Evolutionary conservation across 2,888 invertebrate species (phyloP), one percentile per base, ranked within the genome.

Genomic region (Erebia epiphron): DNA sequence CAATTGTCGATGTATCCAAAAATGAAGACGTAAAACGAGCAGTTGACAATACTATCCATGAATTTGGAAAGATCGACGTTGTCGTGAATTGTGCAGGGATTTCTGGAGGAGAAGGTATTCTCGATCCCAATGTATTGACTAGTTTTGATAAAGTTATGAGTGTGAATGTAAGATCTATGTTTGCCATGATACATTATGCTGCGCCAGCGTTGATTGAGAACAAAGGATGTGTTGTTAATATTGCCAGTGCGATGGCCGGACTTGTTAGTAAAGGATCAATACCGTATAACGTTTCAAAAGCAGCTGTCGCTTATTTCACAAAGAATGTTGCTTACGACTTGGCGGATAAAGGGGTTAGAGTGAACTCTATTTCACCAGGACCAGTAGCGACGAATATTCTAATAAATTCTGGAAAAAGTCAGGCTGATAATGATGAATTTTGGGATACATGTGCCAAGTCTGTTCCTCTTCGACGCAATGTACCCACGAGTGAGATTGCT

Each of bases 221-320:
- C 14, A 81, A 83, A 70, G 86, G 86, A 58, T 79, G 78, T 26
- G 76, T 86, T 14, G 75, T 86, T 4, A 86, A 83, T 75, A 81
- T 86, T 50, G 80, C 83, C n/a, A 85, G 85, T 73, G 63, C 79
- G 3, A 35, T 70, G 46, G 46, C 72, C 0, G 72, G 74, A 52
- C 43, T 68, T 10, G 14, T 75, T 4, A 61, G 72, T 46, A 56
- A 43, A 65, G 58, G 72, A 1, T 56, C 72, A 57, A 65, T 80
- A 46, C 74, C 79, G 10, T 97, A 97, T 82, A 89, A 91, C 73
- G 95, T 96, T 92, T 95, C 96, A 35, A 97, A 97, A 87, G 92
- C 96, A 43, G 96, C 96, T n/a, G 79, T 97, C 18, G 96, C 96
- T 84, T 96, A 97, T 81, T 94, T 97, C 75, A 97, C 97, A 1